Base-by-base conservation (phyloP, 2,113 vertebrate genomes). In the Terrapene triunguis region DNA sequence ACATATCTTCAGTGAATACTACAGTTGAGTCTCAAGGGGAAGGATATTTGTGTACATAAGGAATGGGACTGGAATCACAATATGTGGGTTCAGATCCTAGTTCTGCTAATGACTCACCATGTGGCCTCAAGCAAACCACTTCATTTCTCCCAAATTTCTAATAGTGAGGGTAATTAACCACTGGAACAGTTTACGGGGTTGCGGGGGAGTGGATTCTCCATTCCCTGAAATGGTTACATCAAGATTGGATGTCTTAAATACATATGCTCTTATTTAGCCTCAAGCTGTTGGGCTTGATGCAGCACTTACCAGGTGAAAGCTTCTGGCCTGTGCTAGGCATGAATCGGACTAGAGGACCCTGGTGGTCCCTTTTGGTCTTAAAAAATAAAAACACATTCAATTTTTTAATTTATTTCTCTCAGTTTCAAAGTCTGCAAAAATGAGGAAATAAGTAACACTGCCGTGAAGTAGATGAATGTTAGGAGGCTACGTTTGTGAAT, bases 251-350 rank as follows among this genome's bases (percentile, higher is more conserved):
- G 25, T 79, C 9, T 93, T 94, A 65, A 65, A 65, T 92, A 94
- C 83, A 93, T 27, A 79, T 14, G 17, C 24, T 38, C n/a, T 47
- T 76, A 2, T 57, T 32, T 59, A 92, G 38, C 35, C 38, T 55
- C 29, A 51, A 53, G 13, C 65, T 91, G 17, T 10, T 86, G 4
- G 0, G 6, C 51, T n/a, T 0, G 0, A 12, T 42, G 22, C 38
- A 54, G n/a, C 21, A 72, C 85, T 90, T 72, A 65, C 21, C 5
- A 1, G 10, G 29, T 91, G 88, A 93, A 87, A 72, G 91, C 35
- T 24, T 42, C 82, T 65, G 87, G 42, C 0, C 0, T 27, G 88
- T 74, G 19, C 19, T 42, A 74, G 42, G 53, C 44, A 89, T 57
- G 19, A 83, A 74, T 74, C 16, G 80, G 51, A 10, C 0, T 1